Conservation (phyloP, 1,140 invertebrate species). For the Goniozus legneri region DNA sequence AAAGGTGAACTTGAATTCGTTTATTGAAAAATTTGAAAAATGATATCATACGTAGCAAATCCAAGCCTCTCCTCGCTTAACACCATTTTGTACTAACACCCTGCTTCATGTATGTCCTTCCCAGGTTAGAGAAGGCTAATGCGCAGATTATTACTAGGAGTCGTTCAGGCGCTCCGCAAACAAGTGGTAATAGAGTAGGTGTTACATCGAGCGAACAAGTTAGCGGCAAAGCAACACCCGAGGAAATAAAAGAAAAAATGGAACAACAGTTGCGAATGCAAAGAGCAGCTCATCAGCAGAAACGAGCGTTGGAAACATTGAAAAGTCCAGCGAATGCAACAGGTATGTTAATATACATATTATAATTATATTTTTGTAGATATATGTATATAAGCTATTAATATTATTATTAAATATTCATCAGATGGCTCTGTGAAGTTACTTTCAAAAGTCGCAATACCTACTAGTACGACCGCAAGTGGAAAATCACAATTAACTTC, state of each 20-base stretch:
- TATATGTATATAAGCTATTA: background rate
- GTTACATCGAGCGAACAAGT: slow-evolving; percentile 42
- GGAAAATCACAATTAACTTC: slow-evolving; percentile 68
- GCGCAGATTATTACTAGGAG: slow-evolving; percentile 72
- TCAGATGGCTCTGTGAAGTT: slow-evolving; percentile 62
- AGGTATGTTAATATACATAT: background rate
- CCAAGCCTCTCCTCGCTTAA: slow-evolving; percentile 39
- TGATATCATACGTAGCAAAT: too few species aligned
- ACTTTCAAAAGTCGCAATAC: slow-evolving; percentile 61
- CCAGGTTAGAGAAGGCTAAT: slow-evolving; percentile 63
- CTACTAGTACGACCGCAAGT: slow-evolving; percentile 54
- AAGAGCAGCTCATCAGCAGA: slow-evolving; percentile 82
- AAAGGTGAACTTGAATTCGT: too few species aligned
- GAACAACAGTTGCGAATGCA: slow-evolving; percentile 85
- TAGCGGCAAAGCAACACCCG: slow-evolving; percentile 62
- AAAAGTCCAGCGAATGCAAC: slow-evolving; percentile 47
- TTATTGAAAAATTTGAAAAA: too few species aligned
- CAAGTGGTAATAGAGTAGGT: slow-evolving; percentile 29
- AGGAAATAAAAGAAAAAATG: slow-evolving; percentile 87
- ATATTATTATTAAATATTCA: slow-evolving; percentile 4
- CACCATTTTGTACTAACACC: slow-evolving; percentile 44
- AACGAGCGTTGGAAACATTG: slow-evolving; percentile 64
- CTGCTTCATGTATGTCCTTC: slow-evolving; percentile 47
- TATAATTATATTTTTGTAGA: background rate
- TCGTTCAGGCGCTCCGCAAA: slow-evolving; percentile 64